These are phyloP conservation scores for Elysia chlorotica DNA, from an alignment of 1,140 invertebrate genomes.

Conservation along the genomic window DNA sequence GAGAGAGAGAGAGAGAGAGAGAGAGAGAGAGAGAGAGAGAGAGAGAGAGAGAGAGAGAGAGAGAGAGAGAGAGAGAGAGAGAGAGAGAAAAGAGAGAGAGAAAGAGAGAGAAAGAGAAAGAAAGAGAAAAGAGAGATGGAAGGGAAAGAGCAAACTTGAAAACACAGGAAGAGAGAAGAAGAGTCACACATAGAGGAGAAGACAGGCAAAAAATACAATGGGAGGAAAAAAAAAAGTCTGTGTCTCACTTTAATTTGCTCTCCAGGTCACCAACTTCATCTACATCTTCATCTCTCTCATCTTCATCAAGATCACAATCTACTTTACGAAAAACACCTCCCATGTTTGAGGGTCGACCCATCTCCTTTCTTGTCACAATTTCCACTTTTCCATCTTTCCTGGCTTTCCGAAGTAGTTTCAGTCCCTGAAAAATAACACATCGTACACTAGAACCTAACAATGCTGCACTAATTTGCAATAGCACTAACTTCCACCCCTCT, in stretches of 20 bases:
- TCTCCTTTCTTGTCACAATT: slow-evolving; percentile 46
- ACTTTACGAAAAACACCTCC: slow-evolving; percentile 43
- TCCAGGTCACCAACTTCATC: slow-evolving; percentile 62
- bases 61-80: not conserved
- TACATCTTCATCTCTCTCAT: slow-evolving; percentile 48
- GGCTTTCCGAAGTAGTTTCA: slow-evolving; percentile 58
- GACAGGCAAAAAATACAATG: not conserved
- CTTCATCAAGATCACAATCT: slow-evolving; percentile 46
- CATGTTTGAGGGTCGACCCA: slow-evolving; percentile 38
- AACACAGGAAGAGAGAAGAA: not conserved
- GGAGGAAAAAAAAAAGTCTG: too few relatives aligned
- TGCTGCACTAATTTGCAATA: too few relatives aligned
- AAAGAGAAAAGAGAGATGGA: not conserved
- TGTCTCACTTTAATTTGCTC: slow-evolving; percentile 61
- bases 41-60: not conserved
- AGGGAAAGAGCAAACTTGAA: not conserved
- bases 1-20: not conserved
- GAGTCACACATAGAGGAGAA: not conserved
- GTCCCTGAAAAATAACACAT: slow-evolving; percentile 51
- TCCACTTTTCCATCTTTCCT: slow-evolving; percentile 55
- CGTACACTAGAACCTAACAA: too few relatives aligned
- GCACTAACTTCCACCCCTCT: too few relatives aligned
- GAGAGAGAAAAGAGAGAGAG: not conserved
- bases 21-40: not conserved
- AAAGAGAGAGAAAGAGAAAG: not conserved